phyloP scores from a whole-genome alignment of 2,113 vertebrate species.

The Dipodomys merriami region DNA sequence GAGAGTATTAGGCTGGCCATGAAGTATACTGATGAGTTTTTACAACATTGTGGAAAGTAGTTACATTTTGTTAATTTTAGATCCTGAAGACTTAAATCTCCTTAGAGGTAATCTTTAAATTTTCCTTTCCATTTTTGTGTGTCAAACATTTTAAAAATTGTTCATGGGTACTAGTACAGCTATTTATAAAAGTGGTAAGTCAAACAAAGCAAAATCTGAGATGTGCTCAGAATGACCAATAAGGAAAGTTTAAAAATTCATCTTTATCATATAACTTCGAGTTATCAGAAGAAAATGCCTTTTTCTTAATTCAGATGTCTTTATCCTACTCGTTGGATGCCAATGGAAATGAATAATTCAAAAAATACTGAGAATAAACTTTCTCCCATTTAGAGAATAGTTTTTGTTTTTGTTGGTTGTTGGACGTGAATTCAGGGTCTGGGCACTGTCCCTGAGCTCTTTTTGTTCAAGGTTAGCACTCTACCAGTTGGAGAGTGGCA shows the following conservation, averaged over 20 bases:
- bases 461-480: too few species aligned
- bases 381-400: neutral
- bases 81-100: neutral
- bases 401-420: too few species aligned
- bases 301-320: neutral
- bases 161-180: neutral
- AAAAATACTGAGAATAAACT: constrained; percentile 1
- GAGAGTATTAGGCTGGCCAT: neutral
- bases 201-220: constrained; percentile 5
- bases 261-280: neutral
- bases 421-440: too few species aligned
- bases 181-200: constrained; percentile 33
- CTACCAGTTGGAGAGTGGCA: too few species aligned
- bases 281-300: neutral
- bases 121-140: neutral
- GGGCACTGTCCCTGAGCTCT: too few species aligned
- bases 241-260: constrained; percentile 38
- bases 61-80: neutral
- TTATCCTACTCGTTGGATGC: neutral
- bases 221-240: neutral
- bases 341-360: constrained; percentile 28
- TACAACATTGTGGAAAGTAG: neutral
- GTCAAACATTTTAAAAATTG: constrained; percentile 5
- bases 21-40: neutral
- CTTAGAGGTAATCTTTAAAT: neutral